Evolutionary conservation across 1,140 invertebrate species (phyloP).

Genomic region (Drosophila elegans): DNA sequence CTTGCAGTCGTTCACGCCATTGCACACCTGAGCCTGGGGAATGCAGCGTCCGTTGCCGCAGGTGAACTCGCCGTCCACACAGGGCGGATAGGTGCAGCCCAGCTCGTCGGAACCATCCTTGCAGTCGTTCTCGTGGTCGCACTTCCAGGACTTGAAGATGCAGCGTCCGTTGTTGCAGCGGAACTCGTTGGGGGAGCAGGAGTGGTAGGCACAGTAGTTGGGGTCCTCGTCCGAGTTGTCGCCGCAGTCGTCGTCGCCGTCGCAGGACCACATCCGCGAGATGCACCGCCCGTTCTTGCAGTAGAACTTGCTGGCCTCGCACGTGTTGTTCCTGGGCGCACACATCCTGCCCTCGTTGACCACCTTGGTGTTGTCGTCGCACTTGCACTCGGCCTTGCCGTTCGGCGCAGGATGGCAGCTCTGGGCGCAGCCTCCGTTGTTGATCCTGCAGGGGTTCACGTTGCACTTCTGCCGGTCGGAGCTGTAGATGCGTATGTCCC

Average conservation of each 20-base stretch:
- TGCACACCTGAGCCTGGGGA: constrained; percentile 94
- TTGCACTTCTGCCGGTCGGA: constrained; percentile 91
- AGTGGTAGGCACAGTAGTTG: constrained; percentile 97
- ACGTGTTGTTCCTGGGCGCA: constrained; percentile 94
- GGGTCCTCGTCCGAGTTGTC: constrained; percentile 97
- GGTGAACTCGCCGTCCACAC: constrained; percentile 96
- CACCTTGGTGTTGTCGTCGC: constrained; percentile 93
- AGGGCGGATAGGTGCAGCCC: constrained; percentile 95
- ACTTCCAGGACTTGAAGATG: constrained; percentile 97
- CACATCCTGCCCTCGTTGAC: constrained; percentile 97
- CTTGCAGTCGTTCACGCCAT: constrained; percentile 97
- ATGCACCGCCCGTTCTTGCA: constrained; percentile 98
- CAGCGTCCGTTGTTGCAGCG: constrained; percentile 97
- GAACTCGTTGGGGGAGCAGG: constrained; percentile 96
- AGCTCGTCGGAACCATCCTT: constrained; percentile 96
- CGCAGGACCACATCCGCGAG: constrained; percentile 97
- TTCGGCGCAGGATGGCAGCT: constrained; percentile 96
- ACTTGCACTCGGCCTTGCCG: constrained; percentile 93
- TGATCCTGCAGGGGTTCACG: constrained; percentile 94
- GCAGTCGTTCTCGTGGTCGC: constrained; percentile 98
- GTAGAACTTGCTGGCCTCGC: constrained; percentile 95
- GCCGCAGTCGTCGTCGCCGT: constrained; percentile 96
- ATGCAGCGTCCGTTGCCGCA: constrained; percentile 96
- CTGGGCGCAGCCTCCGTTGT: constrained; percentile 98
- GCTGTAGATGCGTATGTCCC: constrained; percentile 96